Evolutionary conservation across 2,888 invertebrate species (phyloP), one percentile per base, ranked within the genome.

Genomic region (Reticulitermes lucifugus): DNA sequence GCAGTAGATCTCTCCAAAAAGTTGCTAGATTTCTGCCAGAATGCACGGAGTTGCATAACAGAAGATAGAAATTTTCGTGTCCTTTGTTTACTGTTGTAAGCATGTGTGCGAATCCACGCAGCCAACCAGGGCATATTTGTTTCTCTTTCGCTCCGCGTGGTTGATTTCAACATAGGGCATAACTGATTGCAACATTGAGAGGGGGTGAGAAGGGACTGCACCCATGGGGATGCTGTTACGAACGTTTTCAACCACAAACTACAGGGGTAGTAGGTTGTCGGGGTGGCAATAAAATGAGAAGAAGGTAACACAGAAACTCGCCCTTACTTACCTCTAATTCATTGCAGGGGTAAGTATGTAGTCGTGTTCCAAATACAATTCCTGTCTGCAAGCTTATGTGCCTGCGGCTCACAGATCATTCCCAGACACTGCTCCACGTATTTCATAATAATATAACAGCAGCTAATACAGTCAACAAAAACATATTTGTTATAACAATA

Each of bases 171-270:
- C 73, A 41, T 46, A 46, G 46, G 46, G 46, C 46, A 9, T 6
- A 73, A 29, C 73, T 41, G 73, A 73, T 73, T 73, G 41, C 41
- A 41, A 41, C 35, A 70, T 9, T 29, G 70, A 25, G 25, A 12
- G 70, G 70, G 29, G 29, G 10, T 21, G 73, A 1, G 14, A 21
- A 35, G 41, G 18, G 12, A 73, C 73, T 5, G 41, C 73, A 73
- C 73, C 73, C 73, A 73, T 73, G 73, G 73, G 73, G 35, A 41
- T 73, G 35, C 73, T 73, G n/a, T 70, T 70, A 25, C 25, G 25
- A 29, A 70, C 70, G 25, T 70, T 70, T 73, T 73, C 41, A 73
- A 35, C 73, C 35, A 73, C 73, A 35, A 41, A 73, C 41, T 73
- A 73, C 35, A 73, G 73, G 41, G 41, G 35, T 41, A 65, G n/a